Evolutionary conservation across 2,113 vertebrate species (phyloP).

Genomic region (Nerophis lumbriciformis): DNA sequence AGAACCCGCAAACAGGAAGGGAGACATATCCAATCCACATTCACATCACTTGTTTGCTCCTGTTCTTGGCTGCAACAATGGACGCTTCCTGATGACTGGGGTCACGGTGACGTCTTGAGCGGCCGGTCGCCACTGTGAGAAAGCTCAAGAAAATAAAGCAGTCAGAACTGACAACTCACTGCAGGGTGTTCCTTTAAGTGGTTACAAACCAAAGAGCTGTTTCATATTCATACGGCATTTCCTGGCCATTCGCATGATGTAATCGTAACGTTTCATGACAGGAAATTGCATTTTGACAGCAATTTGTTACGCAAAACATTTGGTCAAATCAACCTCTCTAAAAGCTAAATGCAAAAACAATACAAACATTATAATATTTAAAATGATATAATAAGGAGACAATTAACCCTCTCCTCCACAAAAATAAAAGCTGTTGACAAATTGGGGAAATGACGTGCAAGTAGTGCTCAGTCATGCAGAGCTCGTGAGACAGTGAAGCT

Average conservation of each 20-base stretch:
- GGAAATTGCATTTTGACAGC: no score
- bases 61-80: slow-evolving; percentile 77
- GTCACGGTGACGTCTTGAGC: slow-evolving; percentile 49
- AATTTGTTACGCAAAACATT: no score
- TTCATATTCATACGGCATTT: slow-evolving; percentile 19
- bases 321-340: no score
- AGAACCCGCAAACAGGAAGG: slow-evolving; percentile 87
- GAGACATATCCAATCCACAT: slow-evolving; percentile 66
- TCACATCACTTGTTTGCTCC: slow-evolving; percentile 56
- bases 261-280: no score
- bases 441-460: no score
- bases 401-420: no score
- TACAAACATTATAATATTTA: no score
- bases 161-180: slow-evolving; percentile 23
- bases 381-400: no score
- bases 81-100: slow-evolving; percentile 75
- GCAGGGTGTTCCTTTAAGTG: slow-evolving; percentile 4
- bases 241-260: neutral
- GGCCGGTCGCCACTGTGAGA: slow-evolving; percentile 38
- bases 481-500: no score
- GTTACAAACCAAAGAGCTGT: neutral
- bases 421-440: no score
- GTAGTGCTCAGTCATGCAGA: no score
- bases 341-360: no score
- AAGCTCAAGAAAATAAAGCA: slow-evolving; percentile 35